Conservation (phyloP, 2,888 invertebrate species). For the Stenolophus ochropezus region DNA sequence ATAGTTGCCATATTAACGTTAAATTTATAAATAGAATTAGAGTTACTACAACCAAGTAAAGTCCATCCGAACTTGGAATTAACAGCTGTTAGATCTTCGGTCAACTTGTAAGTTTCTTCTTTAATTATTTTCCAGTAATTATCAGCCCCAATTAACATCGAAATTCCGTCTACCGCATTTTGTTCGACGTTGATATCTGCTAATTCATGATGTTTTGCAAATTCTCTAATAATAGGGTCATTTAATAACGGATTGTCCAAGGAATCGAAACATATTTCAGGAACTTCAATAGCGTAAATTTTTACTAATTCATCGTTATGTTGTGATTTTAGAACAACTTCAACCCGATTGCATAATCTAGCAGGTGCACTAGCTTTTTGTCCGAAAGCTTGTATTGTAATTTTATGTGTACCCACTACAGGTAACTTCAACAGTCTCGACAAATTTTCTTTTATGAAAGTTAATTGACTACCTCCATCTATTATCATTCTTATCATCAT, state of each 20-base stretch:
- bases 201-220: too few species aligned
- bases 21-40: too few species aligned
- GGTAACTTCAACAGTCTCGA: neutral
- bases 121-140: neutral
- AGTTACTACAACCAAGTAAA: too few species aligned
- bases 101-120: neutral
- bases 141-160: neutral
- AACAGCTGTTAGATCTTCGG: neutral
- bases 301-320: neutral
- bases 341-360: neutral
- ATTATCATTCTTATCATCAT: neutral
- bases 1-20: too few species aligned
- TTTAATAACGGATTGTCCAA: too few species aligned
- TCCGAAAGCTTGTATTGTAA: neutral
- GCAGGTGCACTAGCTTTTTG: neutral
- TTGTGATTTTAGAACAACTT: neutral
- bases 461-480: slow-evolving; percentile 46
- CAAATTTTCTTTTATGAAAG: slow-evolving; percentile 42
- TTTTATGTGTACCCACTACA: neutral
- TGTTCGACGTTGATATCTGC: too few species aligned
- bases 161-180: neutral
- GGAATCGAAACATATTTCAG: neutral
- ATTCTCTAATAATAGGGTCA: too few species aligned
- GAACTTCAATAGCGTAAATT: neutral
- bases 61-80: neutral